These are phyloP conservation scores for Cyprinodon tularosa DNA, from an alignment of 2,113 vertebrate species.

Conservation along the genomic window DNA sequence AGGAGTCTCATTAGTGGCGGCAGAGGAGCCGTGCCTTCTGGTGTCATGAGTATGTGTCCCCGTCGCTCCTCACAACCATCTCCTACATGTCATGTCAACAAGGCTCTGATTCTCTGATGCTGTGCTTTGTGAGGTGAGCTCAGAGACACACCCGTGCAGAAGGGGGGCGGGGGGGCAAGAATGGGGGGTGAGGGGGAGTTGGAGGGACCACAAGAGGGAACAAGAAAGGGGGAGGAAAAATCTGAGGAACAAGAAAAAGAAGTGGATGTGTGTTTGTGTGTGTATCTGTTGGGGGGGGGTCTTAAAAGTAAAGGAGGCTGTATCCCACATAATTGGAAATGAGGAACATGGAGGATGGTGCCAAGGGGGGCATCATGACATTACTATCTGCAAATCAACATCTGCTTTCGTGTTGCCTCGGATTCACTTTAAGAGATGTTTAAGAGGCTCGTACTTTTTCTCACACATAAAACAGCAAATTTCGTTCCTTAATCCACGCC, in stretches of 20 bases:
- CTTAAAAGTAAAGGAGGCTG: constrained; percentile 74
- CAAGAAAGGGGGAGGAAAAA: constrained; percentile 45
- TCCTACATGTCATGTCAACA: constrained; percentile 75
- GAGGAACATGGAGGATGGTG: constrained; percentile 73
- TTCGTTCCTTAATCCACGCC: background rate
- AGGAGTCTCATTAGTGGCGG: constrained; percentile 78
- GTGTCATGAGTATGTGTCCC: constrained; percentile 71
- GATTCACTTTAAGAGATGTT: constrained; percentile 52
- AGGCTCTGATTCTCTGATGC: constrained; percentile 70
- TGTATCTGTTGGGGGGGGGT: constrained; percentile 4
- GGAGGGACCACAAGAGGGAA: constrained; percentile 36
- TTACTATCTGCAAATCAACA: constrained; percentile 72
- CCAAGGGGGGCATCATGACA: constrained; percentile 76
- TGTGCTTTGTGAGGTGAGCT: constrained; percentile 74
- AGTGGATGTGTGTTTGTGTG: background rate
- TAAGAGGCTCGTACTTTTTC: constrained; percentile 40
- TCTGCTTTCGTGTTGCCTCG: constrained; percentile 48
- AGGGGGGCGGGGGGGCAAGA: constrained; percentile 28
- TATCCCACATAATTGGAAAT: constrained; percentile 78
- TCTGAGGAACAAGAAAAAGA: constrained; percentile 20
- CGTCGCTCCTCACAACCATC: constrained; percentile 63
- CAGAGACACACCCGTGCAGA: constrained; percentile 67
- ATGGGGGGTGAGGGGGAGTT: constrained; percentile 16
- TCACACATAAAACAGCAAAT: constrained; percentile 8
- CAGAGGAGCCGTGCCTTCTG: constrained; percentile 66